These are phyloP conservation scores for Naso thynnoides DNA, from an alignment of 2,797 vertebrate species.

Conservation along the genomic window DNA sequence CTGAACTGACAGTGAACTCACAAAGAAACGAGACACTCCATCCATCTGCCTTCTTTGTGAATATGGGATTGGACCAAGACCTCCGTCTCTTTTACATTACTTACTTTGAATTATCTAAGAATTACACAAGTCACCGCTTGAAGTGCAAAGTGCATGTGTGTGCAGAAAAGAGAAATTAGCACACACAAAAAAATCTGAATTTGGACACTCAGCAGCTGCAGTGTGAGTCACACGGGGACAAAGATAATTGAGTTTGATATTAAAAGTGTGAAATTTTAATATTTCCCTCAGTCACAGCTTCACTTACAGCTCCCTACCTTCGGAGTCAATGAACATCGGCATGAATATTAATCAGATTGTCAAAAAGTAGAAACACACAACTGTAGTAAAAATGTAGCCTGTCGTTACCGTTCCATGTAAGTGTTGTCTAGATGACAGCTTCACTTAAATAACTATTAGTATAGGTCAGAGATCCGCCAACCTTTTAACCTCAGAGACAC, in stretches of 20 bases:
- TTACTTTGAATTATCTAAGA: too few species aligned
- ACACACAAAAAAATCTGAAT: background rate
- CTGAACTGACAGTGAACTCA: slow-evolving; percentile 54
- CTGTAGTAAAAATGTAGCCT: too few species aligned
- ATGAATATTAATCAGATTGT: background rate
- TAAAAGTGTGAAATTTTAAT: slow-evolving; percentile 1
- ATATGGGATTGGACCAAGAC: too few species aligned
- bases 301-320: background rate
- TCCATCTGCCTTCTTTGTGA: slow-evolving; percentile 30
- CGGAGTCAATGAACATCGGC: background rate
- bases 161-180: background rate
- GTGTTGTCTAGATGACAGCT: too few species aligned
- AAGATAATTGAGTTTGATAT: slow-evolving; percentile 5
- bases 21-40: slow-evolving; percentile 21
- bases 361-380: background rate
- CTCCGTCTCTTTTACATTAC: too few species aligned
- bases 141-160: background rate
- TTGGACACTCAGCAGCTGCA: slow-evolving; percentile 9
- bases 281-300: background rate
- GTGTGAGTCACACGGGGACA: background rate
- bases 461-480: too few species aligned
- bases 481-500: too few species aligned
- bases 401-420: too few species aligned
- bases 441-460: background rate
- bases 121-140: background rate